Conservation (phyloP, 2,888 invertebrate genomes). For the Stenodema calcarata region DNA sequence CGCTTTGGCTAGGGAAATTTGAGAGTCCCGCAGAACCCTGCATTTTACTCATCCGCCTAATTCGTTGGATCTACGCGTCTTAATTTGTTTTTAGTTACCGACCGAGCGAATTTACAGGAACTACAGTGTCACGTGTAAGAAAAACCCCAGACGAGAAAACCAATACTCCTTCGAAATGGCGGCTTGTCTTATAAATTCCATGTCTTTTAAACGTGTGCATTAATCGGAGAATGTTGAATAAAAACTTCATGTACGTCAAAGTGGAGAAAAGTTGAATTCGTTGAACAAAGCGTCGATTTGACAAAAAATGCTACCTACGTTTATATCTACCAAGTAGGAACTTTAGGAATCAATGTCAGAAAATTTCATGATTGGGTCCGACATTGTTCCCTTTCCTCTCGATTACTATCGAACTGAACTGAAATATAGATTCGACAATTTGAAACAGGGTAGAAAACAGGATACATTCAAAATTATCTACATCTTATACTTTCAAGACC, state of each 20-base stretch:
- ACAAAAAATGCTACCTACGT: not conserved
- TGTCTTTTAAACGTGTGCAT: too few relatives aligned
- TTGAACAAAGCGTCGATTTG: not conserved
- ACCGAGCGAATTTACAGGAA: too few relatives aligned
- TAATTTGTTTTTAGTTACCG: too few relatives aligned
- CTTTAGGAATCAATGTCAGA: slow-evolving; percentile 16
- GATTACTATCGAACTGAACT: not conserved
- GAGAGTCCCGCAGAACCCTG: too few relatives aligned
- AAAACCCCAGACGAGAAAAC: too few relatives aligned
- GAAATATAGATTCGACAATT: not conserved
- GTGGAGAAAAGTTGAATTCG: not conserved
- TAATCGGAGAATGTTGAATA: too few relatives aligned
- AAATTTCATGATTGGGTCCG: slow-evolving; percentile 26
- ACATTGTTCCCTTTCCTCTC: slow-evolving; percentile 17
- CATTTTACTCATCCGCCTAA: too few relatives aligned
- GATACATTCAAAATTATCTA: not conserved
- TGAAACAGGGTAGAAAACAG: not conserved
- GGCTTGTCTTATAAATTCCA: too few relatives aligned
- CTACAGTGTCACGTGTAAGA: too few relatives aligned
- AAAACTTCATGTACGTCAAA: not conserved
- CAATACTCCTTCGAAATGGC: too few relatives aligned
- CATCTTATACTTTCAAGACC: not conserved
- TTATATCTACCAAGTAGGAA: slow-evolving; percentile 17
- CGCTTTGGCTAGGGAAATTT: too few relatives aligned
- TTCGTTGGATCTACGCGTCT: too few relatives aligned